Percentiles rank a stretch among this genome's conserved stretches.
Evolutionary conservation across 2,113 vertebrate species (phyloP).

Genomic region (Isichthys henryi): DNA sequence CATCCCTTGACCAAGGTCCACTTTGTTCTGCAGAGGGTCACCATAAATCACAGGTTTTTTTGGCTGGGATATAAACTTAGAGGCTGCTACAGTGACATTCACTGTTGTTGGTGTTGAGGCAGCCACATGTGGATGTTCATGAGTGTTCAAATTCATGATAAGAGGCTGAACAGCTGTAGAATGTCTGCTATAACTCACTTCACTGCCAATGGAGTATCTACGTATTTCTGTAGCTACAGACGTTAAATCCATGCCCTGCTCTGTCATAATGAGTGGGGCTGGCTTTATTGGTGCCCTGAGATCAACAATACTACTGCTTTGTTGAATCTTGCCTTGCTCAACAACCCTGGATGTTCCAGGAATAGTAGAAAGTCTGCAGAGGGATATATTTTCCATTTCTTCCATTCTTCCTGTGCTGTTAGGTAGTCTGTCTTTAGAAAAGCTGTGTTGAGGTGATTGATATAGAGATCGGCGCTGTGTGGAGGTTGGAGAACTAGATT

Average conservation of each 20-base stretch:
- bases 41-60: slow-evolving; percentile 83
- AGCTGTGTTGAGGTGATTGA: slow-evolving; percentile 51
- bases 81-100: slow-evolving; percentile 82
- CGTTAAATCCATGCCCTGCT: slow-evolving; percentile 95
- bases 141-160: slow-evolving; percentile 91
- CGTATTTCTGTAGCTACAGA: slow-evolving; percentile 83
- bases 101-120: slow-evolving; percentile 73
- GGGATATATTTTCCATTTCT: slow-evolving; percentile 89
- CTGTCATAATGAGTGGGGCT: slow-evolving; percentile 87
- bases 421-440: slow-evolving; percentile 61
- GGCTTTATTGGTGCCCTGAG: slow-evolving; percentile 73
- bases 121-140: slow-evolving; percentile 74
- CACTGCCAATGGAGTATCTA: slow-evolving; percentile 77
- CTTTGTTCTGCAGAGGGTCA: slow-evolving; percentile 81
- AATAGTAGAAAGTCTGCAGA: slow-evolving; percentile 87
- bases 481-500: slow-evolving; percentile 60
- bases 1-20: slow-evolving; percentile 84
- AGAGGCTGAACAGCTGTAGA: slow-evolving; percentile 85
- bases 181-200: slow-evolving; percentile 69
- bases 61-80: slow-evolving; percentile 81
- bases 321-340: slow-evolving; percentile 77
- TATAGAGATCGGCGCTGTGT: slow-evolving; percentile 60
- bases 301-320: slow-evolving; percentile 79
- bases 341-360: slow-evolving; percentile 80
- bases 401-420: slow-evolving; percentile 65